Base-by-base conservation (phyloP, 2,113 vertebrate species). In the Odocoileus hemionus region DNA sequence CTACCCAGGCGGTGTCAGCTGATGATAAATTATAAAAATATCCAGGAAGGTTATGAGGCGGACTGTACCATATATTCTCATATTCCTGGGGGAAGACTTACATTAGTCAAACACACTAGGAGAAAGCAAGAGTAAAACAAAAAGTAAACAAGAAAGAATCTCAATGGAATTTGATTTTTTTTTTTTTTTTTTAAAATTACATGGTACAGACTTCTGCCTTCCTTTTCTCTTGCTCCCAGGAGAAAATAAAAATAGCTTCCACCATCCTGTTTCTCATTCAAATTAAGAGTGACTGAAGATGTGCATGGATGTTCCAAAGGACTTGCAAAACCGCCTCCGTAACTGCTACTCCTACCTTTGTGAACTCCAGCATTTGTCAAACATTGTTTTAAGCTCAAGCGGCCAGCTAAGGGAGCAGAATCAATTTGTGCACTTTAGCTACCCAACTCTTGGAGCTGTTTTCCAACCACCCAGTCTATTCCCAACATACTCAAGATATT, bases 1-100 rank as follows among this genome's bases (percentile, higher is more conserved):
- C 98, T 97, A 98, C 98, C 98, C 97, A 94, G 98, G 98, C 98
- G 67, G 95, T 92, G 98, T 98, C 99, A 98, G 98, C 99, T 98
- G 98, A 99, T 98, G 98, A 99, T 98, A 98, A 99, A 99, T 99
- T 99, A 98, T 98, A 99, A 99, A 99, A 99, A 99, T 99, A 99
- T 98, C 98, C 98, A 98, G 98, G 97, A 99, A 99, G 98, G 98
- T 98, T 99, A 99, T 96, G 97, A 98, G 98, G 97, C 93, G 45
- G 98, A 98, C 96, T 57, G 74, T 97, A 97, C 98, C 98, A 96
- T 95, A 93, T 52, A 82, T 17, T 76, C 86, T 95, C 47, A 25
- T 93, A 54, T 94, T 97, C 96, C 95, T 67, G 33, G 96, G 97
- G 97, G 92, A 94, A 83, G 70, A 43, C 93, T 74, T 88, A 23